Conservation (phyloP, 2,888 invertebrate species). For the Pristionchus japonicus region DNA sequence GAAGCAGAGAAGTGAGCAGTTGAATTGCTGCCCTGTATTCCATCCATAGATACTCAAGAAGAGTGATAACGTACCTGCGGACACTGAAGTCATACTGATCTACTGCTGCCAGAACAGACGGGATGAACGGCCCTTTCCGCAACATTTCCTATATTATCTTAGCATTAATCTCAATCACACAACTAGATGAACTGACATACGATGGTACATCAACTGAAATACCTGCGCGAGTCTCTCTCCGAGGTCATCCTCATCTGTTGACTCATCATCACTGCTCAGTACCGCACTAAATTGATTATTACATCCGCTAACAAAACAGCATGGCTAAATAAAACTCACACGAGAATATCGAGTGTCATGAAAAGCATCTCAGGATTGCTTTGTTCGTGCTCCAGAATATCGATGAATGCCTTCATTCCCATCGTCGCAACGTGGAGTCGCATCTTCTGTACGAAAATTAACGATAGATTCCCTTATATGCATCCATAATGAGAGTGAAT, state of each 20-base stretch:
- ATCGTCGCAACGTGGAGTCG: constrained; percentile 95
- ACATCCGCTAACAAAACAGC: not conserved
- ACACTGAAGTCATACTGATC: constrained; percentile 69
- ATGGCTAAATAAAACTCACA: constrained; percentile 77
- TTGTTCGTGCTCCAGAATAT: constrained; percentile 88
- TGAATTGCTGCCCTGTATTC: constrained; percentile 61
- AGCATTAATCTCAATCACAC: not conserved
- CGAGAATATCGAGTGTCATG: constrained; percentile 91
- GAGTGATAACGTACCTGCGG: constrained; percentile 57
- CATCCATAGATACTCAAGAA: not conserved
- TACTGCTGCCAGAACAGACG: constrained; percentile 62
- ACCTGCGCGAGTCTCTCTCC: constrained; percentile 78
- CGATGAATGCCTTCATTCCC: constrained; percentile 84
- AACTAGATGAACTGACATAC: too few relatives aligned
- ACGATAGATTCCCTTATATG: too few relatives aligned
- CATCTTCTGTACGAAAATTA: constrained; percentile 84
- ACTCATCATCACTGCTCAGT: constrained; percentile 81
- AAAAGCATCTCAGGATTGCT: constrained; percentile 92
- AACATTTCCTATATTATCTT: constrained; percentile 50
- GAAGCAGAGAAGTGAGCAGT: constrained; percentile 88
- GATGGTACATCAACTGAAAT: too few relatives aligned
- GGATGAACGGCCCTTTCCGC: constrained; percentile 63
- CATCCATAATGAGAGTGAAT: not conserved
- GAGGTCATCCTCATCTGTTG: constrained; percentile 75
- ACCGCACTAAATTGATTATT: constrained; percentile 75